Base-by-base conservation (phyloP, 2,888 invertebrate genomes). In the Apotomis turbidana region DNA sequence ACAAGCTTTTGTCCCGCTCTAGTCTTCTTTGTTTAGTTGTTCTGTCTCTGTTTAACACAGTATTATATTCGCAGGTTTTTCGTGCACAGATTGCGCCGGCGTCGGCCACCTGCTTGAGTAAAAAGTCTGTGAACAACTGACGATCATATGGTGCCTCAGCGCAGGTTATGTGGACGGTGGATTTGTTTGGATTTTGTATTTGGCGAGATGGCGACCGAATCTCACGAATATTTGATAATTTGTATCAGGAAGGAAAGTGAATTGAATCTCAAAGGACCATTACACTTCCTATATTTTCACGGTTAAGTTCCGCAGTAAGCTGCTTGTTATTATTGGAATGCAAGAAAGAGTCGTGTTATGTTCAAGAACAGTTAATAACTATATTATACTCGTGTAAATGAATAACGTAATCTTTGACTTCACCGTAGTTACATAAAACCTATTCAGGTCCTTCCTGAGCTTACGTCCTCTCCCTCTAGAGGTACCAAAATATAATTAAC, bases 61-160 rank as follows among this genome's bases (percentile, higher is more conserved):
- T 77, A 83, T 85, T 86, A 87, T 84, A 85, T 89, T 86, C 83
- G 85, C 87, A 85, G 85, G 87, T 86, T 85, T 83, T 83, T 85
- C 81, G 80, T 78, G 87, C 90, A 90, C 91, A 90, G 93, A 93
- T 92, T 92, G 90, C 81, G 78, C 73, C 62, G 38, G 49, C 80
- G 84, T 78, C 78, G 74, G 79, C 89, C 93, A 93, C 92, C 93
- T 93, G 92, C 85, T 82, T 76, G 68, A 70, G 70, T 72, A 86
- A 87, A 84, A 85, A 82, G 76, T 77, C 78, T 77, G 74, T 72
- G 77, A 81, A 84, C 90, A 90, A 90, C 90, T 89, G 90, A 85
- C 88, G 85, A 78, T 90, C 90, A 87, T 87, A 89, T 90, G 90
- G 87, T 83, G 87, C 77, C 72, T 68, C 55, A 63, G 70, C 76